Evolutionary conservation across 2,113 vertebrate genomes (phyloP).

Genomic region (Stegostoma tigrinum): DNA sequence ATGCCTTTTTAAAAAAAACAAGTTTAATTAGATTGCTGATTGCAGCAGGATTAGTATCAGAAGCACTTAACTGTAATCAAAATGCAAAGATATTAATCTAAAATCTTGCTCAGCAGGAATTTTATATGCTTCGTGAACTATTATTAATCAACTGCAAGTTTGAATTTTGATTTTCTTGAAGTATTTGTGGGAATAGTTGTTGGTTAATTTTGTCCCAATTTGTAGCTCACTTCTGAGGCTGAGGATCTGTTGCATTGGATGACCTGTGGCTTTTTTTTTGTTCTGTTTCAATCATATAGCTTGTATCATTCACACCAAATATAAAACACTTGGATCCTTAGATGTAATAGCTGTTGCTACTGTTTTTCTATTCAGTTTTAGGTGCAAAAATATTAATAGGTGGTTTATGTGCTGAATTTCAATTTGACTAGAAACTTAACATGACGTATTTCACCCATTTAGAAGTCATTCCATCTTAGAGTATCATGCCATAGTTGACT

Average conservation of each 20-base stretch:
- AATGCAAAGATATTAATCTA: not conserved
- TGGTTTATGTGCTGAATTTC: constrained; percentile 24
- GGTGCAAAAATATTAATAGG: constrained; percentile 16
- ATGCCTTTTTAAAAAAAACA: not conserved
- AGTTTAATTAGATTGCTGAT: not conserved
- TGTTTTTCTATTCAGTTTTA: not conserved
- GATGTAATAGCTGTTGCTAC: not conserved
- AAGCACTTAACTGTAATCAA: not conserved
- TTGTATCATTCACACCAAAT: not conserved
- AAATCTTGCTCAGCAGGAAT: not conserved
- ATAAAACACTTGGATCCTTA: not conserved
- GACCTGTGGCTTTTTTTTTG: not conserved
- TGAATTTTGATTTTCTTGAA: not conserved
- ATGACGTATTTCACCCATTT: not conserved
- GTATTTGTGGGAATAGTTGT: not conserved
- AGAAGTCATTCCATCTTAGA: not conserved
- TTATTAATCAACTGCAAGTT: not conserved
- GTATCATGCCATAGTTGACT: not conserved
- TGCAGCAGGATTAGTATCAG: not conserved
- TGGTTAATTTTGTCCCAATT: not conserved
- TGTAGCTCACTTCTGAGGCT: not conserved
- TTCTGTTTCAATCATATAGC: not conserved
- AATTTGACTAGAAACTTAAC: not conserved
- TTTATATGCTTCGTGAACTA: not conserved
- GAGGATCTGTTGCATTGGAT: not conserved